Base-by-base conservation (phyloP, 2,113 vertebrate genomes). In the Sminthopsis crassicaudata region DNA sequence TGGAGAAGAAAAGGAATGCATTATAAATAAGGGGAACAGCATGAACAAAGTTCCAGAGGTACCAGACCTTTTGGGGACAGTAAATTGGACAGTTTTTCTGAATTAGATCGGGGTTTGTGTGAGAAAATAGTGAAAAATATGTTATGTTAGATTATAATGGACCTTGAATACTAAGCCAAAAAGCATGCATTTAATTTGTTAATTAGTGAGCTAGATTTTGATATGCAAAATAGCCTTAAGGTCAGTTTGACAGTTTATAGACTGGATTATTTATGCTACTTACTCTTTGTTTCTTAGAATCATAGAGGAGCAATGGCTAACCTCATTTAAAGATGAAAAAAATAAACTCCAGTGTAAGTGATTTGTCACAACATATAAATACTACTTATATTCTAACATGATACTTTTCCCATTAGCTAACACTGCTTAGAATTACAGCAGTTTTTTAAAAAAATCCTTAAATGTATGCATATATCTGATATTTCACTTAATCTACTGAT, bases 1-100 rank as follows among this genome's bases (percentile, higher is more conserved):
- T 10, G 11, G 30, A 26, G 60, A 36, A 67, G 14, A 67, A 67
- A n/a, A 67, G 36, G 12, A 67, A 67, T 4, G 36, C 14, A n/a
- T n/a, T 16, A 0, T 67, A 67, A 67, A 67, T 0, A 36, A 30
- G 36, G 14, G 55, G 5, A n/a, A 67, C 14, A 16, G 12, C 60
- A 67, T 67, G 36, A 67, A n/a, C 60, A 67, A n/a, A 67, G 36
- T 30, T 67, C 2, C 60, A 67, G 60, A 67, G 60, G 30, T 67
- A 16, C 30, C 60, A 36, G 12, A 14, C 27, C 60, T 67, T n/a
- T n/a, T 26, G 48, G 48, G 67, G 36, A 54, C 42, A 9, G 5
- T 0, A 7, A 6, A 0, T 24, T 27, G 26, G 24, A 1, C 2
- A 46, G 53, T 27, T 52, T 9, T 60, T 46, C 3, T 7, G 30